Evolutionary conservation across 1,140 invertebrate species (phyloP), one percentile per base, ranked within the genome.

Genomic region (Lepidurus couesii): DNA sequence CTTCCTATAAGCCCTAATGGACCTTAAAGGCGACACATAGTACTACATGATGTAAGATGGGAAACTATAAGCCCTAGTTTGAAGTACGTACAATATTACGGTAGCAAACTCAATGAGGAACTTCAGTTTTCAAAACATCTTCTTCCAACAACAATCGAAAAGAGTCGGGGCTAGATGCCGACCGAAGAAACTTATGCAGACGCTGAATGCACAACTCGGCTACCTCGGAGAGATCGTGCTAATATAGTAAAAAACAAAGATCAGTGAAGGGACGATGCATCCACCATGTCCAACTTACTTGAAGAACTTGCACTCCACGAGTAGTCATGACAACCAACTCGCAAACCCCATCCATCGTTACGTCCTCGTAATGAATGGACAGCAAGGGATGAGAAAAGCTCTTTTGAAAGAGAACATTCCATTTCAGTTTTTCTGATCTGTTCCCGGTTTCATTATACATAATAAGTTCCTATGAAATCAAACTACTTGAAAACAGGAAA

Each of bases 261-360:
- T 34, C 42, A 80, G 74, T 79, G 24, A 24, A 53, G 77, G 3
- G 24, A 26, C 6, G 13, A 4, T 7, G 1, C 24, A 5, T 24
- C 7, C 3, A 24, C 13, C 13, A 11, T 42, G n/a, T 73, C 74
- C 10, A 79, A 75, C 26, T 79, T 83, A 90, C 89, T 86, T 91
- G 90, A 82, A 92, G 84, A 81, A 92, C 88, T 82, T 91, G 90
- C 16, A 92, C 84, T 74, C 91, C 91, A 82, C 88, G 88, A 82
- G 90, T 86, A 2, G 91, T 91, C 24, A 91, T 84, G n/a, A 91
- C 88, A 79, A 90, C 84, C 44, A 92, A 83, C 84, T 92, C 90
- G 81, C 89, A 89, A 53, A 91, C 84, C 65, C 91, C 91, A 85
- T 92, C 91, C 13, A 89, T 89, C 65, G 88, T 90, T n/a, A 92